These are phyloP conservation scores for Plusia festucae DNA, from an alignment of 2,888 invertebrate genomes.

Conservation along the genomic window DNA sequence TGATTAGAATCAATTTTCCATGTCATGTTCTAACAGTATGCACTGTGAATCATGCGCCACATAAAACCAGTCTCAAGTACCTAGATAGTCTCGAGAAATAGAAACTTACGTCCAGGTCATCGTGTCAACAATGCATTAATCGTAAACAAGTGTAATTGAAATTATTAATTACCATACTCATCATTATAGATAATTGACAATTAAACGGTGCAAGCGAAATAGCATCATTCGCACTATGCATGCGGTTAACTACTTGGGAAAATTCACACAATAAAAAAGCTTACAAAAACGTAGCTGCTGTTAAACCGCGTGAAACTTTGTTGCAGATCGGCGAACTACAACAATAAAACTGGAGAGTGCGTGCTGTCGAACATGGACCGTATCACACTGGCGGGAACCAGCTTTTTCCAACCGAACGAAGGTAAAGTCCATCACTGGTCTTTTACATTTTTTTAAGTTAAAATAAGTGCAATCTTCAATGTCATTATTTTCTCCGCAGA, in stretches of 20 bases:
- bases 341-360: constrained; percentile 95
- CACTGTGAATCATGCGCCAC: constrained; percentile 42
- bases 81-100: constrained; percentile 40
- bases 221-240: constrained; percentile 52
- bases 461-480: constrained; percentile 20
- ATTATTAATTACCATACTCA: constrained; percentile 51
- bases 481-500: constrained; percentile 67
- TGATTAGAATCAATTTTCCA: constrained; percentile 41
- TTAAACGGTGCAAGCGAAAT: constrained; percentile 65
- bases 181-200: constrained; percentile 57
- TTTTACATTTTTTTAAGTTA: constrained; percentile 35
- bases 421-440: constrained; percentile 73
- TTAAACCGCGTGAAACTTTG: constrained; percentile 78
- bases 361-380: constrained; percentile 97
- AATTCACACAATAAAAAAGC: constrained; percentile 80
- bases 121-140: constrained; percentile 48
- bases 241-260: constrained; percentile 77
- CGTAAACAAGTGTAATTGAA: constrained; percentile 39
- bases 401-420: constrained; percentile 92
- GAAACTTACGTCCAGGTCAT: constrained; percentile 49
- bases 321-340: constrained; percentile 97
- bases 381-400: constrained; percentile 95
- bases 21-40: constrained; percentile 43
- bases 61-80: constrained; percentile 53
- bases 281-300: constrained; percentile 70